Evolutionary conservation across 2,113 vertebrate genomes (phyloP).

Genomic region (Azemiops feae): DNA sequence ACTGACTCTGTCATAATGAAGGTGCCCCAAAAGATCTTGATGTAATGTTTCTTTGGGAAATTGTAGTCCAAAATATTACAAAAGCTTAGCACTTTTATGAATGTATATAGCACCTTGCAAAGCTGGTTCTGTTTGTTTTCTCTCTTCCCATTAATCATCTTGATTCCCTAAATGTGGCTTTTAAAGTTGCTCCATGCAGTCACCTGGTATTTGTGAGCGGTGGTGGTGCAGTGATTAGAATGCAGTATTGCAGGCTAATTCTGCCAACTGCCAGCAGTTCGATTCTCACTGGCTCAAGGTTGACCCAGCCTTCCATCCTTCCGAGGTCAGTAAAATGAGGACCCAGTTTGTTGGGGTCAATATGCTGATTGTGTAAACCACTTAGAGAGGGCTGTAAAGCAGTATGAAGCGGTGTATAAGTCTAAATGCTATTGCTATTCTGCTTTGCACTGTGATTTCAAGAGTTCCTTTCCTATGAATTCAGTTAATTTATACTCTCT

Average conservation of each 20-base stretch:
- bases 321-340: background rate
- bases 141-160: background rate
- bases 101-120: background rate
- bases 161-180: background rate
- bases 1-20: background rate
- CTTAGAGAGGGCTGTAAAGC: background rate
- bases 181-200: background rate
- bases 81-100: background rate
- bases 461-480: background rate
- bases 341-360: background rate
- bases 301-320: background rate
- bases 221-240: background rate
- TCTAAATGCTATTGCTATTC: background rate
- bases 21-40: background rate
- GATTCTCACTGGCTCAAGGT: background rate
- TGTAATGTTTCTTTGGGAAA: background rate
- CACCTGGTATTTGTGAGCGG: background rate
- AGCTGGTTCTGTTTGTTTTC: background rate
- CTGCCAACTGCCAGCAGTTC: background rate
- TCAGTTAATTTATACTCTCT: background rate
- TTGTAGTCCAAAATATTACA: background rate
- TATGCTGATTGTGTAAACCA: background rate
- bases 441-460: background rate
- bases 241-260: background rate
- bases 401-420: background rate